These are phyloP conservation scores for Myotis myotis DNA, from an alignment of 2,797 vertebrate genomes.

Conservation along the genomic window DNA sequence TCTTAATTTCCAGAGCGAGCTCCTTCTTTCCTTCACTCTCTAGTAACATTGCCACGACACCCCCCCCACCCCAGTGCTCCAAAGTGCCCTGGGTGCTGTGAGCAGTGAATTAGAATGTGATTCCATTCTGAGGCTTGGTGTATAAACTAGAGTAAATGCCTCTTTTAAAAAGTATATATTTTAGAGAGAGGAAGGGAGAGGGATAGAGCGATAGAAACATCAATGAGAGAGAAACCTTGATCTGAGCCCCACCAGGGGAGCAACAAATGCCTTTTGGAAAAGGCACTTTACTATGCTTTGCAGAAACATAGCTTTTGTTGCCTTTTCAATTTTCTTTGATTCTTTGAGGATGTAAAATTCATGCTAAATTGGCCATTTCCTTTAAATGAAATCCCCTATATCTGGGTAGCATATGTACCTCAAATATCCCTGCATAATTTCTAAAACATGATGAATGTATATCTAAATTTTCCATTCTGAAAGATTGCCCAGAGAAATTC, in stretches of 20 bases:
- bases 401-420: not conserved
- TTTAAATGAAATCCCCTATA: constrained; percentile 2
- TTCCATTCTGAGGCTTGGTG: not conserved
- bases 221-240: too few relatives aligned
- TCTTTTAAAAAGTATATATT: not conserved
- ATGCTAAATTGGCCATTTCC: not conserved
- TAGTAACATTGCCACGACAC: not conserved
- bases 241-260: too few relatives aligned
- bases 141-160: not conserved
- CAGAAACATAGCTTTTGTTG: not conserved
- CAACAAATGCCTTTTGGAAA: not conserved
- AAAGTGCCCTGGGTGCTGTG: not conserved
- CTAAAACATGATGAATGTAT: not conserved
- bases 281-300: not conserved
- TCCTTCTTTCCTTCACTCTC: not conserved
- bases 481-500: not conserved
- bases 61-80: too few relatives aligned
- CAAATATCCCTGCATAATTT: not conserved
- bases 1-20: not conserved
- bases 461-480: not conserved
- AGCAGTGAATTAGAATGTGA: not conserved
- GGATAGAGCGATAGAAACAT: too few relatives aligned
- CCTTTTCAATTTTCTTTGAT: constrained; percentile 42
- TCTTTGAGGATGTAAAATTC: constrained; percentile 16
- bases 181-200: too few relatives aligned